Conservation (phyloP, 2,113 vertebrate species). For the Tragulus kanchil region DNA sequence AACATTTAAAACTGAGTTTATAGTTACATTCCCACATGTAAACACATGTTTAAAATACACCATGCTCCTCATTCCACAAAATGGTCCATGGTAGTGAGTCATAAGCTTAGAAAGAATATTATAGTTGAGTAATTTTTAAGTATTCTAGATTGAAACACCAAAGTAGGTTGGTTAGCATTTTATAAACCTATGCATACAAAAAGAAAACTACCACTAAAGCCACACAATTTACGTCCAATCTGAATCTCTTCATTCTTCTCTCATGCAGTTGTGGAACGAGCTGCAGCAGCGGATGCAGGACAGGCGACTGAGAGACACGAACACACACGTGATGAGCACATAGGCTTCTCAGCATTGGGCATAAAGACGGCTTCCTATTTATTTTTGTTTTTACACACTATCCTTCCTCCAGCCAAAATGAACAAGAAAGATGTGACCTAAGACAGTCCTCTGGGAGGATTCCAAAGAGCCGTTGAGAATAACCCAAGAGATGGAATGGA, state of each 20-base stretch:
- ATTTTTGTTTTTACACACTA: constrained; percentile 30
- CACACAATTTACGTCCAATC: constrained; percentile 86
- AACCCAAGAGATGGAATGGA: not conserved
- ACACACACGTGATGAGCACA: constrained; percentile 86
- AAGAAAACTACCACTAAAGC: constrained; percentile 28
- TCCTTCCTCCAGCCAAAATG: constrained; percentile 55
- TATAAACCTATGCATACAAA: not conserved
- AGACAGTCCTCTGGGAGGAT: not conserved
- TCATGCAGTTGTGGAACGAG: constrained; percentile 93
- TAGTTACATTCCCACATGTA: not conserved
- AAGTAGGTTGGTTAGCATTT: not conserved
- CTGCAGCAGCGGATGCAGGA: constrained; percentile 94
- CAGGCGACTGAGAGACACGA: constrained; percentile 91
- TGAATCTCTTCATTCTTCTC: constrained; percentile 93
- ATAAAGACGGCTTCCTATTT: constrained; percentile 39
- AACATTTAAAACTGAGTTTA: constrained; percentile 47
- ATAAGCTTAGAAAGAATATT: constrained; percentile 17
- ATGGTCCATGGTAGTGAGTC: not conserved
- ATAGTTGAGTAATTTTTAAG: not conserved
- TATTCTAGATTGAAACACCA: constrained; percentile 6
- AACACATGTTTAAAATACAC: not conserved
- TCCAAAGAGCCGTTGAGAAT: not conserved
- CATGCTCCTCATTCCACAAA: not conserved
- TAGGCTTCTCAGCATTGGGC: constrained; percentile 50
- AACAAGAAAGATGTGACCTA: constrained; percentile 39